phyloP scores from a whole-genome alignment of 30 jellyfish, hydroid and myxozoan genomes.

The Pseudorhiza aurosa region DNA sequence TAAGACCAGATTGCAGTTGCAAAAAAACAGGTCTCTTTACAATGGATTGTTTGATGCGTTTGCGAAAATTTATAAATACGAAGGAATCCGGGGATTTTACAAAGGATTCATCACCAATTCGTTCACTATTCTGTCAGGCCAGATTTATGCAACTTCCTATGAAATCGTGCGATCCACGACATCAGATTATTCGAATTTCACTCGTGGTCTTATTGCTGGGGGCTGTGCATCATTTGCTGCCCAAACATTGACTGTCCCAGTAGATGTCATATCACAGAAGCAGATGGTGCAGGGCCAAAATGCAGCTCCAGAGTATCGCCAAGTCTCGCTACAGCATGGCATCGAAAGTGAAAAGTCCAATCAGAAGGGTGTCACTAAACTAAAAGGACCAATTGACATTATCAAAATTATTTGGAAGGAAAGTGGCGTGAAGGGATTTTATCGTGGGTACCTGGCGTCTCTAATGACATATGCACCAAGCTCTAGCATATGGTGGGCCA shows the following conservation, averaged over 20 bases:
- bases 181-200: constrained; percentile 52
- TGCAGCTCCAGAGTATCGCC: too few relatives aligned
- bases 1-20: constrained; percentile 93
- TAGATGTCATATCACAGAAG: constrained; percentile 92
- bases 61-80: constrained; percentile 73
- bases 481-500: constrained; percentile 98
- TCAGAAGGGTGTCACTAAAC: neutral
- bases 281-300: constrained; percentile 89
- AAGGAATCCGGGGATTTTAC: constrained; percentile 96
- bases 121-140: constrained; percentile 82
- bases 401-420: constrained; percentile 56
- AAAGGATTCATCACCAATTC: constrained; percentile 83
- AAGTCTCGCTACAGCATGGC: constrained; percentile 12
- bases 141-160: constrained; percentile 79
- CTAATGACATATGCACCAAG: constrained; percentile 92
- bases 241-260: constrained; percentile 94
- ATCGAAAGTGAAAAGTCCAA: neutral
- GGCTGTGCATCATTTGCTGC: constrained; percentile 95
- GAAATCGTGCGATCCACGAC: constrained; percentile 76
- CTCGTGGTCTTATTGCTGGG: constrained; percentile 86
- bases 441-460: constrained; percentile 94
- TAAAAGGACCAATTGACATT: constrained; percentile 57
- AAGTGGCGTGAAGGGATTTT: constrained; percentile 87
- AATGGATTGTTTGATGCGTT: constrained; percentile 91
- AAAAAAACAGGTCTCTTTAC: constrained; percentile 68